A percentile compares a stretch with the other conserved stretches of the same genome.
Evolutionary conservation across 2,888 invertebrate species (phyloP).

Genomic region (Agriopis aurantiaria): DNA sequence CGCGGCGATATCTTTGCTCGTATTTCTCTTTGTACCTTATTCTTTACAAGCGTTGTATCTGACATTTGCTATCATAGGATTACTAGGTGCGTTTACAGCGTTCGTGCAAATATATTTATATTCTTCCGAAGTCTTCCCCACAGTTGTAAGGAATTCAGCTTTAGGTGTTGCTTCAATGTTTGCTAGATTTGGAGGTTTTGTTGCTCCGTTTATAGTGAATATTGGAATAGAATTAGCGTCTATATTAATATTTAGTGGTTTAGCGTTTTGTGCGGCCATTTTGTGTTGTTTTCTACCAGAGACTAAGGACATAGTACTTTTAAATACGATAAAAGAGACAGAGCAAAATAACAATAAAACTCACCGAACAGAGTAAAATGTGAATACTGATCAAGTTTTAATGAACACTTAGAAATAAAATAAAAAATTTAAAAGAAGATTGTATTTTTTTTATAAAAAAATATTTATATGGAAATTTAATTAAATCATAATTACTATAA

Average conservation of each 20-base stretch:
- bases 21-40: constrained; percentile 71
- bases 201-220: constrained; percentile 89
- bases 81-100: constrained; percentile 90
- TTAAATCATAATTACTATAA: too few relatives aligned
- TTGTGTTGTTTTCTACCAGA: constrained; percentile 74
- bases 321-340: constrained; percentile 72
- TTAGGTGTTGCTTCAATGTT: constrained; percentile 91
- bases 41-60: constrained; percentile 79
- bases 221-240: constrained; percentile 75
- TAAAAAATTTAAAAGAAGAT: too few relatives aligned
- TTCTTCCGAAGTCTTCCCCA: constrained; percentile 93
- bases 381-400: not conserved
- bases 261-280: constrained; percentile 68
- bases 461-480: too few relatives aligned
- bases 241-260: constrained; percentile 68
- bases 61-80: constrained; percentile 90
- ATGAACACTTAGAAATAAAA: not conserved
- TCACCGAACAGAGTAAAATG: constrained; percentile 15
- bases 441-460: too few relatives aligned
- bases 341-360: constrained; percentile 50
- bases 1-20: constrained; percentile 66
- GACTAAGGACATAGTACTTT: constrained; percentile 72
- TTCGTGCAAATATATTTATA: constrained; percentile 90
- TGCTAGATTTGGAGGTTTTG: constrained; percentile 89
- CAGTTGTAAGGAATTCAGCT: constrained; percentile 92